These are phyloP conservation scores for Taeniopygia guttata DNA, from an alignment of 2,797 vertebrate genomes.

Conservation along the genomic window DNA sequence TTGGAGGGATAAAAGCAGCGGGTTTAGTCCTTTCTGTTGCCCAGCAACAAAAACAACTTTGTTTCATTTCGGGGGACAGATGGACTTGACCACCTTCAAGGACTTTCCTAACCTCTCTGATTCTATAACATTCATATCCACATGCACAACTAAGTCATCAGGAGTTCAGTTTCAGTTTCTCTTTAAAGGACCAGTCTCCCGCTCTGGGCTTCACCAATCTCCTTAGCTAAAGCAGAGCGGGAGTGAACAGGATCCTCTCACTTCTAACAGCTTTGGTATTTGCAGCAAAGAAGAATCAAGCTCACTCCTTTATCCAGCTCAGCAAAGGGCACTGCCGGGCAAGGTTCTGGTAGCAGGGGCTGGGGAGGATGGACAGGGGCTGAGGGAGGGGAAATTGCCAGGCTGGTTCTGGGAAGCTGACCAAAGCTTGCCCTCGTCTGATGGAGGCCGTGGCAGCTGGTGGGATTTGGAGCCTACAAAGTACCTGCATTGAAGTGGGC, in stretches of 20 bases:
- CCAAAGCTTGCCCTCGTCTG: too few species aligned
- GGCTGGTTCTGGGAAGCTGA: too few species aligned
- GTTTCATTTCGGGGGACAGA: background rate
- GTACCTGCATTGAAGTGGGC: too few species aligned
- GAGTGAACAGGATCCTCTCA: background rate
- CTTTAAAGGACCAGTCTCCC: too few species aligned
- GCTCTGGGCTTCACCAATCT: background rate
- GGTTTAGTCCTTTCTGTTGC: rapidly evolving
- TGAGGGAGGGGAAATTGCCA: too few species aligned
- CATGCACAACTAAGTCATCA: background rate
- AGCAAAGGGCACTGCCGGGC: rapidly evolving
- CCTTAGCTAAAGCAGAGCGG: rapidly evolving
- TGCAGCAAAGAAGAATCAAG: too few species aligned
- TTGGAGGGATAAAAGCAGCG: background rate
- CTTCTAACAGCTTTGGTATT: background rate
- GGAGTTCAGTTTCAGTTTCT: background rate
- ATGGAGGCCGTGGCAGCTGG: too few species aligned
- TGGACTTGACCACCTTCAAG: rapidly evolving
- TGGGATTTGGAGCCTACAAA: too few species aligned
- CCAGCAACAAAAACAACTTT: background rate
- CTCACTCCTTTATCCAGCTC: too few species aligned
- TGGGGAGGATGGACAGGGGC: background rate
- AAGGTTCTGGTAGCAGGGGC: background rate
- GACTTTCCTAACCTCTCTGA: background rate
- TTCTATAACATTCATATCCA: too few species aligned